Percentiles rank a stretch among this genome's conserved stretches.
Conservation (phyloP, 2,888 invertebrate species). For the Xanthia togata region DNA sequence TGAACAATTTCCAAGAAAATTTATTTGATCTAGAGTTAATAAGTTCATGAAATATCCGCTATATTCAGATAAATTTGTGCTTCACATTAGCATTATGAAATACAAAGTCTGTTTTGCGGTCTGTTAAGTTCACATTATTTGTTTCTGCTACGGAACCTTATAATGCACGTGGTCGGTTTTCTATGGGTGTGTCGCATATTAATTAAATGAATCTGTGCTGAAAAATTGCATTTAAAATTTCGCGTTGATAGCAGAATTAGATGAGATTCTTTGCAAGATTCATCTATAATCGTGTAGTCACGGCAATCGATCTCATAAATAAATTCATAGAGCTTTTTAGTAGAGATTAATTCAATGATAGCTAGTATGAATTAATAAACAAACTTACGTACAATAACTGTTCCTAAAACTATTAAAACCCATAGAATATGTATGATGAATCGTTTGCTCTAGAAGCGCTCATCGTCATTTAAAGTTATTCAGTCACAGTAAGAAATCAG, state of each 20-base stretch:
- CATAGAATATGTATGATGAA: conserved; percentile 38
- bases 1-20: conserved; percentile 1
- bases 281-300: conserved; percentile 10
- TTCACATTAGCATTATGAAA: conserved; percentile 3
- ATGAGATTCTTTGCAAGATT: conserved; percentile 1
- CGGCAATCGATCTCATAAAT: conserved; percentile 13
- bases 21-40: neutral
- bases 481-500: conserved; percentile 56
- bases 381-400: conserved; percentile 21
- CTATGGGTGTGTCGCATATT: neutral
- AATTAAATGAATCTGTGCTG: neutral
- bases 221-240: neutral
- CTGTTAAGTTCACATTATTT: neutral
- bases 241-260: neutral
- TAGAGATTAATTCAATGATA: neutral
- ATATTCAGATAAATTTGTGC: neutral
- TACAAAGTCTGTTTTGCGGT: neutral
- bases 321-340: neutral
- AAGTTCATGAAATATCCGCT: conserved; percentile 1
- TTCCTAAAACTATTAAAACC: conserved; percentile 23
- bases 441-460: conserved; percentile 41
- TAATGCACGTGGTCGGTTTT: neutral
- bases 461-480: conserved; percentile 64
- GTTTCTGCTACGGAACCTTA: neutral
- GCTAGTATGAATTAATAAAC: neutral